Base-by-base conservation (phyloP, 1,140 invertebrate species). In the Aphaenogaster rudis region DNA sequence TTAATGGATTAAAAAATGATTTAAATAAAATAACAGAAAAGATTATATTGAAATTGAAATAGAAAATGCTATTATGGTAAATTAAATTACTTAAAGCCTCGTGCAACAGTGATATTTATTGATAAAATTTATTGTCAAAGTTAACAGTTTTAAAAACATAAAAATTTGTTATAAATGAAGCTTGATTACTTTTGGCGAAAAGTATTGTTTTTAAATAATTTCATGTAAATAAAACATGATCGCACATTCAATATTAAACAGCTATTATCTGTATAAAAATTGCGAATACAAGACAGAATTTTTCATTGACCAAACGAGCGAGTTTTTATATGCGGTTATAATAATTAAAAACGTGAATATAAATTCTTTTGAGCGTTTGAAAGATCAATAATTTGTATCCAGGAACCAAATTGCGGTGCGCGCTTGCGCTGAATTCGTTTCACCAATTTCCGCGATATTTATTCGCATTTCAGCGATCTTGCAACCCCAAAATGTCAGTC, bases 381-480 rank as follows among this genome's bases (percentile, higher is more conserved):
- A 72, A 84, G 72, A 61, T 84, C 80, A 76, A 84, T 84, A 84
- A 84, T 84, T 61, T 48, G 80, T 48, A 72, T 1, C 3, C 17
- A 6, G 6, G 9, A 82, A 45, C 8, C 6, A 39, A 82, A 82
- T 82, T 74, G 28, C 42, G 28, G 13, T 3, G 17, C n/a, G 66
- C 39, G 80, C 69, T 74, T 61, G 80, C 80, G 67, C 50, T 45
- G 15, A 78, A 78, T 63, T 42, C 21, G 21, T 61, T 74, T 74
- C 45, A 42, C 28, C 69, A 72, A 61, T 74, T 84, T 76, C 52
- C 45, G 8, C 33, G 69, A 39, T 76, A 61, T 76, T 84, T 74
- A 76, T 74, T 84, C 33, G 15, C 1, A 13, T 45, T 48, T 33
- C 28, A 61, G 42, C 28, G 52, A 84, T 84, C n/a, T 84, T 84